These are phyloP conservation scores for Cecropterus lyciades DNA, from an alignment of 1,140 invertebrate genomes.

Conservation along the genomic window DNA sequence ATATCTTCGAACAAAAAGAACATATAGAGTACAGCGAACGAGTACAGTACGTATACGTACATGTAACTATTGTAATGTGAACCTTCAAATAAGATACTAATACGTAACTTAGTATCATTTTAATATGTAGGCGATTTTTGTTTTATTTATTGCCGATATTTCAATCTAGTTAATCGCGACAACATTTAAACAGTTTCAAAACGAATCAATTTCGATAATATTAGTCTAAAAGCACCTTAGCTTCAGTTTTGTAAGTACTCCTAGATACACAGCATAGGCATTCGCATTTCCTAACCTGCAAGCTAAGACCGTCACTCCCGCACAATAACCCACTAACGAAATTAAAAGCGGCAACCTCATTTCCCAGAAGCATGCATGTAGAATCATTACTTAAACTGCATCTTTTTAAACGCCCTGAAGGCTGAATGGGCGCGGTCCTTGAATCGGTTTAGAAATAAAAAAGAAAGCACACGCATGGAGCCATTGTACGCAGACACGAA, in stretches of 20 bases:
- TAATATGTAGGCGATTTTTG: too few species aligned
- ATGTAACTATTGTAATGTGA: too few species aligned
- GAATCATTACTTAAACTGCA: conserved; percentile 78
- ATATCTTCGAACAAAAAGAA: too few species aligned
- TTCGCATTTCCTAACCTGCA: not conserved
- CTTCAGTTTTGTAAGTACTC: not conserved
- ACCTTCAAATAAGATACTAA: too few species aligned
- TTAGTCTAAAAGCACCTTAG: too few species aligned
- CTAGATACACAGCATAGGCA: conserved; percentile 40
- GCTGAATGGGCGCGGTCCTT: conserved; percentile 71
- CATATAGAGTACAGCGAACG: too few species aligned
- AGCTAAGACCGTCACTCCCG: conserved; percentile 39
- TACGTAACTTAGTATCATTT: too few species aligned
- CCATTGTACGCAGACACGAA: conserved; percentile 72
- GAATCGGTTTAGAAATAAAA: conserved; percentile 71
- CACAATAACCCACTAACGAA: conserved; percentile 74
- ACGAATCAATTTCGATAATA: too few species aligned
- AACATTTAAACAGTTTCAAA: too few species aligned
- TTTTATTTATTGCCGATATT: too few species aligned
- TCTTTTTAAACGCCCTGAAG: conserved; percentile 72
- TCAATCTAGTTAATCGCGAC: too few species aligned
- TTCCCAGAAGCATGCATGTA: conserved; percentile 54
- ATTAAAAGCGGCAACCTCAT: conserved; percentile 72
- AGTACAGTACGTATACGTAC: too few species aligned
- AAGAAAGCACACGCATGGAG: conserved; percentile 68